Evolutionary conservation across 2,113 vertebrate species (phyloP).

Genomic region (Melanerpes aurifrons): DNA sequence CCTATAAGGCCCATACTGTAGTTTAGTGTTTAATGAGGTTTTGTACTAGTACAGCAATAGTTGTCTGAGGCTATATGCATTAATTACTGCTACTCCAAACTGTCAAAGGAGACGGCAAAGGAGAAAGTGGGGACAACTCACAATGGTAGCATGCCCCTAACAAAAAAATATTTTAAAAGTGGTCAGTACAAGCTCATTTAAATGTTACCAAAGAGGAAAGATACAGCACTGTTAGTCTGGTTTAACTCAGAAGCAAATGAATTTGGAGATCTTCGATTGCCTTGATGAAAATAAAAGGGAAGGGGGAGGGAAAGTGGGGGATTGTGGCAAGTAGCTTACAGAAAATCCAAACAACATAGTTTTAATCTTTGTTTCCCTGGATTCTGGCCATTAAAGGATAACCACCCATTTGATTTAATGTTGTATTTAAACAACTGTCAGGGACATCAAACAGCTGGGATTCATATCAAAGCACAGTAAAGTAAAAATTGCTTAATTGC

Average conservation of each 20-base stretch:
- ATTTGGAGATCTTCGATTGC: background rate
- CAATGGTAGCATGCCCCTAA: background rate
- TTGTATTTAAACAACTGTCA: background rate
- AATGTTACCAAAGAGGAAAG: background rate
- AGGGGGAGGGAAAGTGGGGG: background rate
- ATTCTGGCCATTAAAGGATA: background rate
- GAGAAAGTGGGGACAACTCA: background rate
- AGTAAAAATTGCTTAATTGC: conserved; percentile 9
- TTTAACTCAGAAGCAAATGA: background rate
- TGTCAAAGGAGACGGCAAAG: background rate
- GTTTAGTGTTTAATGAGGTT: background rate
- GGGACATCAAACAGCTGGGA: background rate
- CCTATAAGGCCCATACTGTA: background rate
- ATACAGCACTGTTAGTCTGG: background rate
- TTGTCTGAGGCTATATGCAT: background rate
- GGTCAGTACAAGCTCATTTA: background rate
- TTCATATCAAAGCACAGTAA: background rate
- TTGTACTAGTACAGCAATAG: background rate
- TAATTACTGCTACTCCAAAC: background rate
- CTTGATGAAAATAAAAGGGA: background rate
- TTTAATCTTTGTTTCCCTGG: background rate
- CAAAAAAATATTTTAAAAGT: background rate
- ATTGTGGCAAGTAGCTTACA: background rate
- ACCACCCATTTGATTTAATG: background rate
- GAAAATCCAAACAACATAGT: background rate